phyloP scores from a whole-genome alignment of 2,797 vertebrate species.

The Austrolebias charrua region DNA sequence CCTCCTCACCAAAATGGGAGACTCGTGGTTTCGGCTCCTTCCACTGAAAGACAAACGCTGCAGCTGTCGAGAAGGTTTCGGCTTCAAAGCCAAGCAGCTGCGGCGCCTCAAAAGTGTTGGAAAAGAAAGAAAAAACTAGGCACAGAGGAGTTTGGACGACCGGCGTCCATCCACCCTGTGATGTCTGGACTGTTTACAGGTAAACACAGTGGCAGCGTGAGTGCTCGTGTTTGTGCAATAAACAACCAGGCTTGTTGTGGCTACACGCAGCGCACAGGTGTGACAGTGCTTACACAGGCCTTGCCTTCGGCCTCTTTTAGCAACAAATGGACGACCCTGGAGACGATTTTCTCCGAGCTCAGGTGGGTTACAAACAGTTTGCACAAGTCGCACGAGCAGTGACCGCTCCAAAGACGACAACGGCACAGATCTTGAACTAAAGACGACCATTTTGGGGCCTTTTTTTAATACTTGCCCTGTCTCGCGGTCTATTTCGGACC shows the following conservation, averaged over 20 bases:
- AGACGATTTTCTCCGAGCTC: constrained; percentile 62
- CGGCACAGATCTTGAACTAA: constrained; percentile 27
- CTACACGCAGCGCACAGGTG: constrained; percentile 75
- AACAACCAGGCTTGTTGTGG: constrained; percentile 78
- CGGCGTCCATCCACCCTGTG: constrained; percentile 24
- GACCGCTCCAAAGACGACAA: constrained; percentile 58
- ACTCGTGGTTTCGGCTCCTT: constrained; percentile 59
- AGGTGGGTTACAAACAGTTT: constrained; percentile 63
- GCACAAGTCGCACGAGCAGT: constrained; percentile 61
- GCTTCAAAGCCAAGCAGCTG: constrained; percentile 1
- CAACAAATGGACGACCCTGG: constrained; percentile 40
- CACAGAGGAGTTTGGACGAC: constrained; percentile 17
- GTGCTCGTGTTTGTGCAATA: constrained; percentile 74
- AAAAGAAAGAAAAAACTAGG: neutral
- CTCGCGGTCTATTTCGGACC: constrained; percentile 44
- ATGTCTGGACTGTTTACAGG: constrained; percentile 73
- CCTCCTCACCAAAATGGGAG: constrained; percentile 61
- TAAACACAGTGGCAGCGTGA: constrained; percentile 66
- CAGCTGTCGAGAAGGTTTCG: constrained; percentile 22
- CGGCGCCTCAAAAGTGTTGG: constrained; percentile 8
- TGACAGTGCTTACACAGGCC: constrained; percentile 67
- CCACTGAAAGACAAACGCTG: constrained; percentile 52
- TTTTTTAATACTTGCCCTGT: constrained; percentile 33
- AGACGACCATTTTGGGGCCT: neutral
- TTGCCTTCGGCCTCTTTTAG: constrained; percentile 65